Percentiles rank a stretch among this genome's conserved stretches.
Evolutionary conservation across 2,888 invertebrate genomes (phyloP).

Genomic region (Caenorhabditis panamensis): DNA sequence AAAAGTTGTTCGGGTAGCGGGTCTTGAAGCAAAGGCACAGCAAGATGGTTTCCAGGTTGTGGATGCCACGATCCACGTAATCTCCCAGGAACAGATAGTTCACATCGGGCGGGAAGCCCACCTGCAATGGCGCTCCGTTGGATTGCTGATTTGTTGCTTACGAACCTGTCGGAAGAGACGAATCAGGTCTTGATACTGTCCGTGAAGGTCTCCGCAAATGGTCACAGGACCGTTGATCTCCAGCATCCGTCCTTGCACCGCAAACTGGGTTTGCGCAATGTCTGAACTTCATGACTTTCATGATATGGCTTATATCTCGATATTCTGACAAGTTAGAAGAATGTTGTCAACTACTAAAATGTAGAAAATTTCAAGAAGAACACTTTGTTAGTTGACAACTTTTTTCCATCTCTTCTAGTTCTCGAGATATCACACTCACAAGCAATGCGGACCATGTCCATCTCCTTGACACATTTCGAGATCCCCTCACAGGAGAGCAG

Average conservation of each 20-base stretch:
- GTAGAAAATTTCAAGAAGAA: too few species aligned
- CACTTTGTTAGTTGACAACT: too few species aligned
- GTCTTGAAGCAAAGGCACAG: constrained; percentile 65
- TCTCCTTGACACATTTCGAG: constrained; percentile 22
- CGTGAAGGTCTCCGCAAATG: constrained; percentile 70
- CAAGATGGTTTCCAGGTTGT: constrained; percentile 63
- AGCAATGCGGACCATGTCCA: constrained; percentile 40
- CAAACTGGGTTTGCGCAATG: constrained; percentile 55
- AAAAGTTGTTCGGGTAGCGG: constrained; percentile 71
- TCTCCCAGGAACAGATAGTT: constrained; percentile 76
- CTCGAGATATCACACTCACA: too few species aligned
- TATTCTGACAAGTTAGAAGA: too few species aligned
- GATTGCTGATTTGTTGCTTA: too few species aligned
- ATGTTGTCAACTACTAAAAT: too few species aligned
- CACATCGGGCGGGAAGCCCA: constrained; percentile 64
- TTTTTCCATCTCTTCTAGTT: too few species aligned
- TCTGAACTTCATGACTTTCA: too few species aligned
- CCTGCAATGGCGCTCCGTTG: neutral
- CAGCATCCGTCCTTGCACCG: constrained; percentile 56
- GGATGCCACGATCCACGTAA: constrained; percentile 71
- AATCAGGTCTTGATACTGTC: constrained; percentile 67
- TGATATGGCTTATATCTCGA: too few species aligned
- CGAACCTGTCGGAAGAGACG: constrained; percentile 62
- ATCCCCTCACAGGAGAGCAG: constrained; percentile 47
- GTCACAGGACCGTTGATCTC: constrained; percentile 66